These are phyloP conservation scores for Eudyptes chrysolophus DNA, from an alignment of 2,113 vertebrate species.

Conservation along the genomic window DNA sequence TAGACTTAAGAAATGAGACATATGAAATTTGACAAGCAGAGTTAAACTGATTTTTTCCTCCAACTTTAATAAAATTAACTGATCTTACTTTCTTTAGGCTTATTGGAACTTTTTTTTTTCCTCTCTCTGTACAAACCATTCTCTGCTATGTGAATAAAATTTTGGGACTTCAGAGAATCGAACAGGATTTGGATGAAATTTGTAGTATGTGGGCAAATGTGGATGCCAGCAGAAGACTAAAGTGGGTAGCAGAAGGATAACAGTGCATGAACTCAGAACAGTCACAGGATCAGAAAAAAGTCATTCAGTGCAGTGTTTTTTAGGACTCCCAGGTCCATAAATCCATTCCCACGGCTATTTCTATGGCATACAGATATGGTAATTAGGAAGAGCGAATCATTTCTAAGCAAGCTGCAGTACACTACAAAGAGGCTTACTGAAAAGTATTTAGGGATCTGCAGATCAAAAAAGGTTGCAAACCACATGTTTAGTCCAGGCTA, in stretches of 20 bases:
- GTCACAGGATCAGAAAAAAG: background rate
- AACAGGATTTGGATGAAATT: background rate
- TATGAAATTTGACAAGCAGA: background rate
- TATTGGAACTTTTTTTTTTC: background rate
- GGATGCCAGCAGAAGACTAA: background rate
- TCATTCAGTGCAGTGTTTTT: background rate
- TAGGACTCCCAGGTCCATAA: background rate
- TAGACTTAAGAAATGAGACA: background rate
- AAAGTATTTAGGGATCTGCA: background rate
- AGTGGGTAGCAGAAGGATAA: background rate
- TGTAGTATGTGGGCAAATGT: background rate
- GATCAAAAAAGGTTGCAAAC: background rate
- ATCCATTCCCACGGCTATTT: background rate
- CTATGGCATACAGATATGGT: background rate
- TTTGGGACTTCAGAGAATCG: background rate
- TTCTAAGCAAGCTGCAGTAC: background rate
- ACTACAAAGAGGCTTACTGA: background rate
- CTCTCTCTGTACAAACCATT: background rate
- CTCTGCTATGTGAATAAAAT: background rate
- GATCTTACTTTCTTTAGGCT: background rate
- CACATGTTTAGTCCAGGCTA: background rate
- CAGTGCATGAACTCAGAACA: background rate
- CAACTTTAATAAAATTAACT: background rate
- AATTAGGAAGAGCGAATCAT: background rate
- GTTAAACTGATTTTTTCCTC: background rate